These are phyloP conservation scores for Sitophilus oryzae DNA, from an alignment of 1,140 invertebrate species.

Conservation along the genomic window DNA sequence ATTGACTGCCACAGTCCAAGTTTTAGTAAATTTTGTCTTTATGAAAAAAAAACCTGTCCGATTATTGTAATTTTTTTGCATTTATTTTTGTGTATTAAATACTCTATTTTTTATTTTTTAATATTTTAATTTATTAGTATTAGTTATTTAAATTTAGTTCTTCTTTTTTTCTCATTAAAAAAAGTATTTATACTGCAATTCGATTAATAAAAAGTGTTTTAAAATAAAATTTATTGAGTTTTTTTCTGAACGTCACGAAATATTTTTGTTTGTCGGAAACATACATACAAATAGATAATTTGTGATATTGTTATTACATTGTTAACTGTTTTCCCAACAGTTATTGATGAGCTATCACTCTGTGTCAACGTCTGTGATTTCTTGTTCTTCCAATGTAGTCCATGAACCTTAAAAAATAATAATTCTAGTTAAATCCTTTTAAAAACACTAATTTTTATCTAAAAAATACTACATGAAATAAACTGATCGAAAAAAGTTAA, in stretches of 20 bases:
- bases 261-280: too few relatives aligned
- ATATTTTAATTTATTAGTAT: constrained; percentile 15
- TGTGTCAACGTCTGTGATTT: constrained; percentile 13
- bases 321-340: too few relatives aligned
- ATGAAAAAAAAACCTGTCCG: neutral
- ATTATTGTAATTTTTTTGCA: constrained; percentile 12
- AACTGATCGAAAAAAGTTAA: too few relatives aligned
- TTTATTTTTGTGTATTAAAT: constrained; percentile 23
- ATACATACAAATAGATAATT: too few relatives aligned
- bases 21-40: constrained; percentile 3
- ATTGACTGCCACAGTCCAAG: constrained; percentile 9
- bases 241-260: too few relatives aligned
- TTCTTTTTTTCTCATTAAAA: constrained; percentile 4
- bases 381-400: constrained; percentile 19
- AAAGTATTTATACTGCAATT: too few relatives aligned
- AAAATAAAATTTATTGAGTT: too few relatives aligned
- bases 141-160: constrained; percentile 9
- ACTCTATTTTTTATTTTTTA: constrained; percentile 22
- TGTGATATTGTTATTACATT: too few relatives aligned
- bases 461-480: neutral
- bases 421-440: too few relatives aligned
- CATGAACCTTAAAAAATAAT: constrained; percentile 16
- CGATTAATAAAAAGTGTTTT: too few relatives aligned
- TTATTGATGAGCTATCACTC: neutral
- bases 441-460: neutral